Evolutionary conservation across 2,888 invertebrate species (phyloP), one percentile per base, ranked within the genome.

Genomic region (Aproaerema taeniolella): DNA sequence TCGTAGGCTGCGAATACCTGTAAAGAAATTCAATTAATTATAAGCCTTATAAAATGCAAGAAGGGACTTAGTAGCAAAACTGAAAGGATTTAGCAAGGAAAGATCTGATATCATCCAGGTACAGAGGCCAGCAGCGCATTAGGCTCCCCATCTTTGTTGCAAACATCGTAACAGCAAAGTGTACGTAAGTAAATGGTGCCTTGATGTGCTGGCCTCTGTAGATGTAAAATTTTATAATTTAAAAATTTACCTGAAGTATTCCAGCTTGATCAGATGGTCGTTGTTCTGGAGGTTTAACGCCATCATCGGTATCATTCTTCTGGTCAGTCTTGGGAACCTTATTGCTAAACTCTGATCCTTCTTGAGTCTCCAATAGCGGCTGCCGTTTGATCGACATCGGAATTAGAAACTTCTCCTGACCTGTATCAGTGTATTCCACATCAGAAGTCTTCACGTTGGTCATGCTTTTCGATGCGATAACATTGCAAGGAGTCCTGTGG

Each of bases 1-100:
- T 98, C 95, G 73, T 98, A 99, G 0, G 98, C 98, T 4, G 98
- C 97, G 67, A 94, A 98, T 5, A 99, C 97, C 88, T 98, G 91
- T 20, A 91, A 83, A 8, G 20, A 20, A 20, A 6, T 20, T 20
- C 5, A 20, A 20, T n/a, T n/a, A n/a, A n/a, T n/a, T n/a, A n/a
- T n/a, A n/a, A n/a, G n/a, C n/a, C n/a, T n/a, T n/a, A n/a, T n/a
- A n/a, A n/a, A n/a, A n/a, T n/a, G n/a, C n/a, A n/a, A n/a, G n/a
- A n/a, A n/a, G n/a, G n/a, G n/a, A n/a, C n/a, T n/a, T n/a, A n/a
- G n/a, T n/a, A n/a, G n/a, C n/a, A n/a, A n/a, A n/a, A n/a, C n/a
- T n/a, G n/a, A n/a, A n/a, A n/a, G n/a, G n/a, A n/a, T n/a, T n/a
- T n/a, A n/a, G n/a, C n/a, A n/a, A n/a, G n/a, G n/a, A n/a, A n/a